These are phyloP conservation scores for Drosophila ananassae DNA, from an alignment of 1,140 invertebrate species.

Conservation along the genomic window DNA sequence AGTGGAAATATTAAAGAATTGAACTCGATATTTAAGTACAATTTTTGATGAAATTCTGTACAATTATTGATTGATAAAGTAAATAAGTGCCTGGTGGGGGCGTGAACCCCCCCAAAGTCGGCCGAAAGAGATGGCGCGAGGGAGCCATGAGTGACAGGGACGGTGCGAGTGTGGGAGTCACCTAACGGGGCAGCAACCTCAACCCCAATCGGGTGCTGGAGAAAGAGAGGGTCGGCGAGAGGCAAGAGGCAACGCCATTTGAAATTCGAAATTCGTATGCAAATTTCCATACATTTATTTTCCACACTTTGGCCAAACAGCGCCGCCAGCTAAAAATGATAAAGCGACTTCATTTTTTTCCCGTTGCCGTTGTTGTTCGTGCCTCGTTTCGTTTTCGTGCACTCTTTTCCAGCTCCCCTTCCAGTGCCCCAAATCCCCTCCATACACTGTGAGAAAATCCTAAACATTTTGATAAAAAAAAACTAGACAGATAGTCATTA, in stretches of 20 bases:
- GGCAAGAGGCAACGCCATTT: conserved; percentile 57
- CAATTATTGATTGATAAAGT: background rate
- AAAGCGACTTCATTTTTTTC: conserved; percentile 78
- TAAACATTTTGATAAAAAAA: background rate
- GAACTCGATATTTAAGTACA: background rate
- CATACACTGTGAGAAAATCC: conserved; percentile 5
- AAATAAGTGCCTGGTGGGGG: conserved; percentile 16
- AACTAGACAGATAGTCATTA: background rate
- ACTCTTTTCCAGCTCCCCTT: conserved; percentile 32
- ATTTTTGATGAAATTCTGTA: too few relatives aligned
- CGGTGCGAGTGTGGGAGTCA: conserved; percentile 40
- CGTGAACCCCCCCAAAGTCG: conserved; percentile 28
- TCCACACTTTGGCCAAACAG: conserved; percentile 77
- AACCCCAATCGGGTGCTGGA: conserved; percentile 1
- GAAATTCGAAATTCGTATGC: conserved; percentile 77
- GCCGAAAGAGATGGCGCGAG: conserved; percentile 17
- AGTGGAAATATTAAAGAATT: background rate
- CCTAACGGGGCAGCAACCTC: conserved; percentile 45
- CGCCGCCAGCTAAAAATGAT: conserved; percentile 78
- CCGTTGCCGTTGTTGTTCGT: conserved; percentile 49
- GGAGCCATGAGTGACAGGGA: conserved; percentile 17
- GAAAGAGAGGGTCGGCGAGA: conserved; percentile 2
- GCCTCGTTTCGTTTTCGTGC: conserved; percentile 60
- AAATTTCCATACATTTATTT: conserved; percentile 80
- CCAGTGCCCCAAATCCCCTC: background rate